Conservation (phyloP, 2,888 invertebrate genomes). For the Sialis fuliginosa region DNA sequence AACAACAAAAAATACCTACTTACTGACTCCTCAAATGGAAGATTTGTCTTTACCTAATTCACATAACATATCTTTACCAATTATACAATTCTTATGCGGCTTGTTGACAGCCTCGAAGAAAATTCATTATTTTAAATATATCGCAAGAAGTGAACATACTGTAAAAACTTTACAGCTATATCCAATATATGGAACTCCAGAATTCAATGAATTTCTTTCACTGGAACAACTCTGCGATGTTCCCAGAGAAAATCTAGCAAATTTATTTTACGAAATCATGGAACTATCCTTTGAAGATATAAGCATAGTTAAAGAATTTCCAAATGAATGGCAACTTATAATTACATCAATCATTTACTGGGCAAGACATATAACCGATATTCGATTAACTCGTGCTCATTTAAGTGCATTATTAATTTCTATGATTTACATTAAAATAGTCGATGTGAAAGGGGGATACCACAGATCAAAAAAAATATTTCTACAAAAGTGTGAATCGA, state of each 20-base stretch:
- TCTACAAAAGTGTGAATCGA: slow-evolving; percentile 26
- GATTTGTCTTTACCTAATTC: slow-evolving; percentile 41
- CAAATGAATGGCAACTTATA: slow-evolving; percentile 38
- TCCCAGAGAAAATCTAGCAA: slow-evolving; percentile 14
- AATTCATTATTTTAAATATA: slow-evolving; percentile 15
- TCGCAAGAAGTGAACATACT: slow-evolving; percentile 16
- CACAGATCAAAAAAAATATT: slow-evolving; percentile 31
- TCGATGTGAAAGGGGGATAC: slow-evolving; percentile 38
- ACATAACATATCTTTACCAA: slow-evolving; percentile 37
- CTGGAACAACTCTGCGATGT: slow-evolving; percentile 19
- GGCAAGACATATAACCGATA: slow-evolving; percentile 25
- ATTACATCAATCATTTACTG: slow-evolving; percentile 41
- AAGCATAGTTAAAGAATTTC: slow-evolving; percentile 26
- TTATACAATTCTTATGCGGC: slow-evolving; percentile 39
- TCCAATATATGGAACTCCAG: slow-evolving; percentile 6
- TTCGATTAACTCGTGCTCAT: slow-evolving; percentile 25
- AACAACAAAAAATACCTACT: slow-evolving; percentile 39
- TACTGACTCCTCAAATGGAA: slow-evolving; percentile 55
- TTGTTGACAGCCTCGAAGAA: slow-evolving; percentile 16
- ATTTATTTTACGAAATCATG: slow-evolving; percentile 31
- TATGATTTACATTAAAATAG: slow-evolving; percentile 34
- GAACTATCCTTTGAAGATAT: slow-evolving; percentile 24
- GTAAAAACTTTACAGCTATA: slow-evolving; percentile 11
- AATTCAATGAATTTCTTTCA: slow-evolving; percentile 17
- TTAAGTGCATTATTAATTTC: slow-evolving; percentile 38